A percentile compares a stretch with the other conserved stretches of the same genome.
Conservation (phyloP, 2,797 vertebrate species). For the Manis javanica region DNA sequence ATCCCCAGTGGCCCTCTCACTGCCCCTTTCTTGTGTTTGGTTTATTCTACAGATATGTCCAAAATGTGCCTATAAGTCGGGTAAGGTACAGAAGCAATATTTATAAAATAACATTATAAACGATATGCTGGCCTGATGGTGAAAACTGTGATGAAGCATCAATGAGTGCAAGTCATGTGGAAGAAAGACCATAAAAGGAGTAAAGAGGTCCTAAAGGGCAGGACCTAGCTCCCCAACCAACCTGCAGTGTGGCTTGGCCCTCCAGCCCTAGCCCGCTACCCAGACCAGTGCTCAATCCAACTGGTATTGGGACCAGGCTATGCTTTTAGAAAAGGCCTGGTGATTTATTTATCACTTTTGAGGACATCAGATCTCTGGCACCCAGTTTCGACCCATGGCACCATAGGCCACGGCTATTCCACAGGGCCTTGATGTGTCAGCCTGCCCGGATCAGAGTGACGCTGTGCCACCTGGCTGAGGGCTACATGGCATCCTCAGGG, state of each 20-base stretch:
- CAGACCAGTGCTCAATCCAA: not conserved
- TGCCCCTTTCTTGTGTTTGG: not conserved
- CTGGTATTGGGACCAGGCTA: not conserved
- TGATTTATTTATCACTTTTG: not conserved
- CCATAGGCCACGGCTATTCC: not conserved
- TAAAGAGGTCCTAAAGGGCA: not conserved
- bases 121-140: not conserved
- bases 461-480: not conserved
- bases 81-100: not conserved
- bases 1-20: not conserved
- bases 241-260: too few species aligned
- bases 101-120: not conserved
- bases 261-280: too few species aligned
- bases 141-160: not conserved
- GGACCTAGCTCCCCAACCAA: not conserved
- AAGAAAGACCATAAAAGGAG: not conserved
- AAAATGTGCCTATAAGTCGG: not conserved
- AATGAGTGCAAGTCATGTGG: too few species aligned
- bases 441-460: not conserved
- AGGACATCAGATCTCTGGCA: not conserved
- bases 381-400: not conserved
- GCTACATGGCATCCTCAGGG: not conserved
- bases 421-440: not conserved
- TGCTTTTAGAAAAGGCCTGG: not conserved
- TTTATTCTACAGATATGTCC: not conserved